Evolutionary conservation across 92 coral and sea anemone species (phyloP).

Genomic region (Pocillopora grandis): DNA sequence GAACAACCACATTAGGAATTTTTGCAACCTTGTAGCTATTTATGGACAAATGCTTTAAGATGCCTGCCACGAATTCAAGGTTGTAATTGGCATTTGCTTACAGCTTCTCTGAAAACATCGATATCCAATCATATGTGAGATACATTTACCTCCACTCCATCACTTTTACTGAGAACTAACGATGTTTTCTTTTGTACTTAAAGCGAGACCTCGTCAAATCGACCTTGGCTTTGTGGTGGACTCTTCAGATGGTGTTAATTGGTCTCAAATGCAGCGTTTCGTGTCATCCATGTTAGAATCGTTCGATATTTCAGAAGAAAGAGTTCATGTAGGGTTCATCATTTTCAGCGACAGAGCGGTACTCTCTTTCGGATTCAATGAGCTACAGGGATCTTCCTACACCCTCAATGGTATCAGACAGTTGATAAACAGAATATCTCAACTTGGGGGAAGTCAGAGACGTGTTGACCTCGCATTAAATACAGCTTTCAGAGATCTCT

Average conservation of each 20-base stretch:
- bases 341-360: slow-evolving; percentile 52
- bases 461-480: slow-evolving; percentile 69
- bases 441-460: slow-evolving; percentile 50
- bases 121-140: too few species aligned
- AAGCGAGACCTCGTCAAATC: slow-evolving; percentile 30
- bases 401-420: slow-evolving; percentile 36
- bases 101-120: too few species aligned
- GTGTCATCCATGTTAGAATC: slow-evolving; percentile 55
- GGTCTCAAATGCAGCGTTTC: slow-evolving; percentile 68
- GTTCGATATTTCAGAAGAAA: slow-evolving; percentile 63
- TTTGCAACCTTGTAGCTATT: too few species aligned
- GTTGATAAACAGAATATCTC: slow-evolving; percentile 46
- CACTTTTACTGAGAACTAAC: neutral
- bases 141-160: neutral
- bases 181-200: neutral
- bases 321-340: slow-evolving; percentile 64
- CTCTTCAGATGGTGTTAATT: slow-evolving; percentile 64
- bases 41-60: too few species aligned
- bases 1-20: too few species aligned
- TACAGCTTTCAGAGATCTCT: slow-evolving; percentile 42
- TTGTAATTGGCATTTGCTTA: too few species aligned
- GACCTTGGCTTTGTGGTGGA: slow-evolving; percentile 82
- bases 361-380: slow-evolving; percentile 51
- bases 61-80: too few species aligned
- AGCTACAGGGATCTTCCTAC: slow-evolving; percentile 45